Conservation (phyloP, 1,140 invertebrate species). For the Eupeodes corollae region DNA sequence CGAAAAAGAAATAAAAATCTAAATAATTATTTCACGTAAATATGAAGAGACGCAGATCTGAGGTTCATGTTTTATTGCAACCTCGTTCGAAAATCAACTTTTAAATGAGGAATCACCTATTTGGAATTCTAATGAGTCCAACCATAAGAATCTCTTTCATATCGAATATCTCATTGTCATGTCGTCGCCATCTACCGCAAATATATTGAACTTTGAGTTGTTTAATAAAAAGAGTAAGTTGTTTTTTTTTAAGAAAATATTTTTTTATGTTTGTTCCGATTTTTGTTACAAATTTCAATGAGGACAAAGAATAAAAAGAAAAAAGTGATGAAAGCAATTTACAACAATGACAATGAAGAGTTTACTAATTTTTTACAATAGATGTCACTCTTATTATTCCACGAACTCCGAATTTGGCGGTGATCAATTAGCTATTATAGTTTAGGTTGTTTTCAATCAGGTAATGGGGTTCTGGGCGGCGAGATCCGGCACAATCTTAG, state of each 20-base stretch:
- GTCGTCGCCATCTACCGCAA: too few relatives aligned
- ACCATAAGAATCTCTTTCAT: neutral
- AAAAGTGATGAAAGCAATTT: slow-evolving; percentile 4
- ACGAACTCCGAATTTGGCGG: neutral
- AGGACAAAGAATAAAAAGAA: neutral
- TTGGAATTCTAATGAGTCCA: neutral
- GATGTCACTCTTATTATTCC: slow-evolving; percentile 25
- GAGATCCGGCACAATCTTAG: slow-evolving; percentile 11
- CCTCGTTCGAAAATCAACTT: neutral
- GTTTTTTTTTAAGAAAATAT: neutral
- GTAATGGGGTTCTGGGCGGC: neutral
- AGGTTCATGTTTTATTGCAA: neutral
- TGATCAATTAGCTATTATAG: neutral
- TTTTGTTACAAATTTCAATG: neutral
- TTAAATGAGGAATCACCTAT: neutral
- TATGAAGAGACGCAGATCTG: too few relatives aligned
- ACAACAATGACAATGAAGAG: slow-evolving; percentile 27
- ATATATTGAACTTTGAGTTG: too few relatives aligned
- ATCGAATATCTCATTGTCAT: too few relatives aligned
- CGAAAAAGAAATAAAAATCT: too few relatives aligned
- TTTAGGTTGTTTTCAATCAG: neutral
- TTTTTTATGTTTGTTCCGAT: neutral
- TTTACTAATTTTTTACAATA: slow-evolving; percentile 34
- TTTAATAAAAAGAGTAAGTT: neutral
- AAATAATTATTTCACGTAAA: too few relatives aligned